Conservation (phyloP, 64 coral and sea anemone genomes). For the Astreopora myriophthalma region DNA sequence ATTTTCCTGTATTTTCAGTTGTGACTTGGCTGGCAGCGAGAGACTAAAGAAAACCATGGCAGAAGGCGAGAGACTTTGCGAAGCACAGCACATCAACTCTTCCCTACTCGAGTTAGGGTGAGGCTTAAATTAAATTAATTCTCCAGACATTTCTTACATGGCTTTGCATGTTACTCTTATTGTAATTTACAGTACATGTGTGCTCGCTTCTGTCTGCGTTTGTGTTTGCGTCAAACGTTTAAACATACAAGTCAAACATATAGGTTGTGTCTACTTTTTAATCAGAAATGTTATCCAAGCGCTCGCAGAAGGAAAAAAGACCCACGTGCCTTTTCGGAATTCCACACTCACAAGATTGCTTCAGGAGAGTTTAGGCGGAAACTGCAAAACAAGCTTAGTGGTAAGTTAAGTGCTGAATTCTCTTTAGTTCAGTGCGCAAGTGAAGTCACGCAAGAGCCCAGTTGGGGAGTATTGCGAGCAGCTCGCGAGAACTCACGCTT, state of each 20-base stretch:
- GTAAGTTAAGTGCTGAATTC: slow-evolving; percentile 30
- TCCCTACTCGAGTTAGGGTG: slow-evolving; percentile 80
- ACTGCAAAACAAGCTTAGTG: slow-evolving; percentile 98
- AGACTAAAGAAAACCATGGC: slow-evolving; percentile 81
- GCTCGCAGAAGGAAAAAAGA: slow-evolving; percentile 87
- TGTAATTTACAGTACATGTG: no score
- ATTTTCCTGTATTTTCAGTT: not conserved
- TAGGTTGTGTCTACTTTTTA: not conserved
- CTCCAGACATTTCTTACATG: not conserved
- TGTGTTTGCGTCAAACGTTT: no score
- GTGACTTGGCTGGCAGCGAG: slow-evolving; percentile 84
- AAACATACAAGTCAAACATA: not conserved
- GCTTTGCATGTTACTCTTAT: not conserved
- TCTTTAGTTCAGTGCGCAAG: not conserved
- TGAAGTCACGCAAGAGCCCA: no score
- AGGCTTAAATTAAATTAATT: no score
- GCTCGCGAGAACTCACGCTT: no score
- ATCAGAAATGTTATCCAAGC: slow-evolving; percentile 98
- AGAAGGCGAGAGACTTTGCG: slow-evolving; percentile 74
- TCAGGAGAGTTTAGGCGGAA: slow-evolving; percentile 98
- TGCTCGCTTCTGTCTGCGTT: no score
- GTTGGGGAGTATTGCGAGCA: no score
- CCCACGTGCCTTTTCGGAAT: slow-evolving; percentile 93
- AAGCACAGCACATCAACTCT: slow-evolving; percentile 81
- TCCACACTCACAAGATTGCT: slow-evolving; percentile 93